A percentile compares a stretch with the other conserved stretches of the same genome.
Evolutionary conservation across 2,797 vertebrate species (phyloP).

Genomic region (Ammospiza maritima): DNA sequence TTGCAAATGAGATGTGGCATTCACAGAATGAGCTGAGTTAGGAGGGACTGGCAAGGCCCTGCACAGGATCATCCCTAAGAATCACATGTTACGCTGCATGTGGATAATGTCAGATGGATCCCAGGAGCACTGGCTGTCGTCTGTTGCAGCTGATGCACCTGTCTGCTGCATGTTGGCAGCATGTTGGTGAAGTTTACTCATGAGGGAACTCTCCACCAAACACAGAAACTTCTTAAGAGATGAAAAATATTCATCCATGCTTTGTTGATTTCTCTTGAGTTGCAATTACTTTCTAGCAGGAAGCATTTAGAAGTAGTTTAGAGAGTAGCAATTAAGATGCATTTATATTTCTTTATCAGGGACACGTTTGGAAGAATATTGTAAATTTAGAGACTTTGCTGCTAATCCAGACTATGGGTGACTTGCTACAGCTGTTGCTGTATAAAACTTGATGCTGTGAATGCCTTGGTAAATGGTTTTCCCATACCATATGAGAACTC

Average conservation of each 20-base stretch:
- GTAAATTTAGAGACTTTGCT: neutral
- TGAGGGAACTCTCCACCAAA: neutral
- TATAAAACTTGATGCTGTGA: neutral
- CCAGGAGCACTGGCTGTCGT: fast-evolving
- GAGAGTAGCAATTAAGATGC: neutral
- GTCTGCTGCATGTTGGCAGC: neutral
- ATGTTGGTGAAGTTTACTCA: neutral
- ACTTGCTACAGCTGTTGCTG: neutral
- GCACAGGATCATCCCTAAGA: neutral
- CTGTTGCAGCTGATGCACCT: neutral
- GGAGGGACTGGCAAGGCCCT: no score
- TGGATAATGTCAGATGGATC: neutral
- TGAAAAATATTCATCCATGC: neutral
- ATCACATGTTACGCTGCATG: fast-evolving
- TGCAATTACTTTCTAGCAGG: neutral
- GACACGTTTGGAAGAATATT: neutral
- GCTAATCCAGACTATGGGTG: neutral
- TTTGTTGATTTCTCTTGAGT: neutral
- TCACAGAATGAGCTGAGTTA: neutral
- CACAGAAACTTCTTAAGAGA: neutral
- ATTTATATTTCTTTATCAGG: neutral
- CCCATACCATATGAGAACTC: neutral
- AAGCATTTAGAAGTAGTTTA: neutral
- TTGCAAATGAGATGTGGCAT: neutral
- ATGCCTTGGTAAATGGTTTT: neutral